phyloP scores from a whole-genome alignment of 2,797 vertebrate genomes.

The Serranus cabrilla region DNA sequence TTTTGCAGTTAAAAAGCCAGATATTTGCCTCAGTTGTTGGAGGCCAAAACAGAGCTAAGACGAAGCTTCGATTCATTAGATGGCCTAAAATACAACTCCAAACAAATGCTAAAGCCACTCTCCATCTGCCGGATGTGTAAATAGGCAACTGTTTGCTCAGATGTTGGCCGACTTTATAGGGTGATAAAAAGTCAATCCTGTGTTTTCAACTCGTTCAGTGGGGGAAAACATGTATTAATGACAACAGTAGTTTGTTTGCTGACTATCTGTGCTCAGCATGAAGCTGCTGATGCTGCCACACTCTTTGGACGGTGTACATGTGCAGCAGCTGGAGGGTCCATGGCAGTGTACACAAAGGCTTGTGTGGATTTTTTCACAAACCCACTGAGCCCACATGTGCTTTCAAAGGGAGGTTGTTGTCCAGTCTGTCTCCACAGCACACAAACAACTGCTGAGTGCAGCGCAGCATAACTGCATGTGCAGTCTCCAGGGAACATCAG shows the following conservation, averaged over 20 bases:
- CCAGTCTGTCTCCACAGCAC: slow-evolving; percentile 28
- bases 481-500: slow-evolving; percentile 24
- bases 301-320: slow-evolving; percentile 3
- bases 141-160: neutral
- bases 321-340: slow-evolving; percentile 16
- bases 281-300: neutral
- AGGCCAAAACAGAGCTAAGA: neutral
- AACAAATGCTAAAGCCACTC: neutral
- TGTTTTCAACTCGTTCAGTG: neutral
- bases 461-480: slow-evolving; percentile 29
- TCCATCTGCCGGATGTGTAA: neutral
- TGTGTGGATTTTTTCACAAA: slow-evolving; percentile 34
- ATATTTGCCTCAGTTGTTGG: neutral
- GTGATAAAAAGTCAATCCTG: neutral
- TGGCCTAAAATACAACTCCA: neutral
- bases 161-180: neutral
- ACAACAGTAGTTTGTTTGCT: neutral
- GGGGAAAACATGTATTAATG: neutral
- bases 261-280: slow-evolving; percentile 6
- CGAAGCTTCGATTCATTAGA: neutral
- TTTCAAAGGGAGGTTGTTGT: slow-evolving; percentile 26
- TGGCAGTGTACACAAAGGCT: slow-evolving; percentile 23
- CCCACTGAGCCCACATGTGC: slow-evolving; percentile 39
- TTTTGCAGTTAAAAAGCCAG: slow-evolving; percentile 3
- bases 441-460: slow-evolving; percentile 40